Base-by-base conservation (phyloP, 2,888 invertebrate genomes). In the Podotricha telesiphe region DNA sequence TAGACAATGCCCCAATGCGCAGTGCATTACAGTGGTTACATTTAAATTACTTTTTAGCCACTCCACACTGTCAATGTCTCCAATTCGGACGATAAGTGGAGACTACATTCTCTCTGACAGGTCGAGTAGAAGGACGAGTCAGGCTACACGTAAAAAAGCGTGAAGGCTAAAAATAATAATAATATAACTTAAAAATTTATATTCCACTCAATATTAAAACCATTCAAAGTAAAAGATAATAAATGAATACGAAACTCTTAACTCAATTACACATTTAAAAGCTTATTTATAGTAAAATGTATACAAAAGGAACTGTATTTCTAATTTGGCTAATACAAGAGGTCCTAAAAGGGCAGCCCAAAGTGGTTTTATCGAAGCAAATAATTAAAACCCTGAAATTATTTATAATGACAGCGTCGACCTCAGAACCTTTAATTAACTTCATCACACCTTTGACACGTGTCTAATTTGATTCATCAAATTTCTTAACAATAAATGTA, bases 381-480 rank as follows among this genome's bases (percentile, higher is more conserved):
- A 62, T 61, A 13, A n/a, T 62, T 48, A 48, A 2, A 48, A 48
- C 47, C 13, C 34, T 48, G 45, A 62, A 34, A 62, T 62, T 17
- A 62, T 62, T 48, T 19, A 62, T 62, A 62, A 48, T 19, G 13
- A 48, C 61, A 34, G 61, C 13, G 40, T 59, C 53, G 13, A 42
- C 66, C 59, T 15, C 59, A 51, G 48, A 40, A 51, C 59, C 51
- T 51, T 45, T 56, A 65, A 71, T 71, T 71, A 62, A 62, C 68
- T 58, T 71, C 68, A 53, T 71, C 68, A 62, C 48, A 68, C 48
- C 50, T 65, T 71, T 51, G 56, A 45, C 70, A 71, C 70, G 70
- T 34, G 47, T 13, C 47, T 48, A 7, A 47, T 45, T 62, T 37
- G 19, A 62, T 34, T 15, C n/a, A n/a, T 15, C 1, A 42, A 17